phyloP scores from a whole-genome alignment of 1,140 invertebrate species.

The Pseudomyrmex cubaensis region DNA sequence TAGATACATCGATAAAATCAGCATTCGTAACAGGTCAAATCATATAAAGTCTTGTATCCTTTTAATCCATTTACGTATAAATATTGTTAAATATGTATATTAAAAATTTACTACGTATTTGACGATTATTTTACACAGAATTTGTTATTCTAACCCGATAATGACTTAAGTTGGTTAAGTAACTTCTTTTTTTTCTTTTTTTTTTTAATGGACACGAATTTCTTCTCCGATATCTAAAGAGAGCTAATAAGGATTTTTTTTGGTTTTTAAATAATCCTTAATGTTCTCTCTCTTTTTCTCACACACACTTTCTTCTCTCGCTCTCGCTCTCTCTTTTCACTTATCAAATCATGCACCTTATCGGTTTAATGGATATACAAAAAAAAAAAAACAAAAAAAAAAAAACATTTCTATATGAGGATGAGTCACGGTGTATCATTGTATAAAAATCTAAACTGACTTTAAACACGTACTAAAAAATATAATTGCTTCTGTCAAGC shows the following conservation, averaged over 20 bases:
- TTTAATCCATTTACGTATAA: constrained; percentile 80
- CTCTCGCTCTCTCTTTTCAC: constrained; percentile 20
- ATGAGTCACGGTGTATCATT: constrained; percentile 74
- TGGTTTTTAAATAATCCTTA: constrained; percentile 51
- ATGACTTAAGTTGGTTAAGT: constrained; percentile 80
- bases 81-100: constrained; percentile 82
- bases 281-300: constrained; percentile 17
- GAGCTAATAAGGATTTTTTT: constrained; percentile 39
- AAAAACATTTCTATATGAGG: constrained; percentile 60
- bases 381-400: constrained; percentile 65
- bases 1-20: constrained; percentile 77
- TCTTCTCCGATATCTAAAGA: constrained; percentile 60
- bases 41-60: constrained; percentile 75
- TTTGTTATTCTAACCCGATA: constrained; percentile 79
- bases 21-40: constrained; percentile 73
- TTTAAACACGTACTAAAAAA: constrained; percentile 80
- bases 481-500: constrained; percentile 71
- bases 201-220: constrained; percentile 69
- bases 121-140: constrained; percentile 83
- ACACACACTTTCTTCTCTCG: background rate
- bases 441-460: constrained; percentile 84
- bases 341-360: constrained; percentile 45
- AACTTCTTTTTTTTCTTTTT: constrained; percentile 64
- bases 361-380: constrained; percentile 19
- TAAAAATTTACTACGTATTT: constrained; percentile 82